Base-by-base conservation (phyloP, 37 sponge, comb jelly and placozoan species). In the Petrosia ficiformis region DNA sequence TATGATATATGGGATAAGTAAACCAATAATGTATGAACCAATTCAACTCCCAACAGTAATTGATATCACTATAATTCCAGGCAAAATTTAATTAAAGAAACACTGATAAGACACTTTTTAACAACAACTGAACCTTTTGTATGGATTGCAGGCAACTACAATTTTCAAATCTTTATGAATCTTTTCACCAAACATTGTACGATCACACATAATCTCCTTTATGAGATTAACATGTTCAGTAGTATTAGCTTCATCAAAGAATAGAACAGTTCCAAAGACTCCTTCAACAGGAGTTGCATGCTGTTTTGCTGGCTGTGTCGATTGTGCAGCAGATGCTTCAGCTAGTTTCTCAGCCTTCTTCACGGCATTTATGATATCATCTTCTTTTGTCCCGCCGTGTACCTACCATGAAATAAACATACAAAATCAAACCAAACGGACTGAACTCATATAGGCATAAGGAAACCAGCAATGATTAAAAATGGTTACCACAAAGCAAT, bases 171-270 rank as follows among this genome's bases (percentile, higher is more conserved):
- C 86, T 70, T 38, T 38, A 21, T 73, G 81, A 54, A 97, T 85
- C 11, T 80, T 68, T 70, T 75, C 63, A 29, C 98, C 98, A 59
- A 86, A 68, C 42, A 97, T 35, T 42, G 93, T 83, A 34, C 80
- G 71, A 68, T 97, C 94, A 92, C 98, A 97, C 98, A 97, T 97
- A 68, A 97, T 87, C 81, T 97, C 98, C 59, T 94, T 97, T 54
- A 97, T 97, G 69, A 98, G 81, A 37, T 88, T 95, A 68, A 97
- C 71, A 36, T 87, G 87, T 48, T 92, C 93, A 48, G 93, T 95
- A 21, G 99, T 94, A 76, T 98, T 98, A 28, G 99, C 99, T 82
- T 98, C 99, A 82, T 98, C 99, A 90, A 98, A 98, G 83, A 98
- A 98, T 16, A 95, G 68, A 16, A 98, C 89, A 31, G 95, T 98